phyloP scores from a whole-genome alignment of 2,888 invertebrate species.

The Drosophila pseudotakahashii region DNA sequence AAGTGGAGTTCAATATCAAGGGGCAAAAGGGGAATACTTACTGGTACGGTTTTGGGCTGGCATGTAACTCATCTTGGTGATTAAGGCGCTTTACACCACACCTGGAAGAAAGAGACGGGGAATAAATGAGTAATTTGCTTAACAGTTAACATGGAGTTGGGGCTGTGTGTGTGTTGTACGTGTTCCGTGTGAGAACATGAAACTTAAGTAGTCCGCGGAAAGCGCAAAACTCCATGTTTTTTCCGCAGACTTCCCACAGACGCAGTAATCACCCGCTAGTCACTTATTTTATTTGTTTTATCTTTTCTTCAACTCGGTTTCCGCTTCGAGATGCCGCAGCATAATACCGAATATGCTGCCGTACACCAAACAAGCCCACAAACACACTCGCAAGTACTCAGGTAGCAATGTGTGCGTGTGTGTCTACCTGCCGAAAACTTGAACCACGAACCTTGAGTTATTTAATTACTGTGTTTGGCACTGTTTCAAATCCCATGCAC shows the following conservation, averaged over 20 bases:
- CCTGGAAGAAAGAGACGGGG: constrained; percentile 82
- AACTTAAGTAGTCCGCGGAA: not conserved
- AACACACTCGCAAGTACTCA: constrained; percentile 3
- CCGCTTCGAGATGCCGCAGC: constrained; percentile 30
- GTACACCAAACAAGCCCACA: constrained; percentile 20
- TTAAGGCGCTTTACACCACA: constrained; percentile 88
- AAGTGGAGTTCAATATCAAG: not conserved
- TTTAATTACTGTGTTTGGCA: constrained; percentile 30
- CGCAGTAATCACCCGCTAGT: constrained; percentile 4
- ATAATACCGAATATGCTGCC: constrained; percentile 30
- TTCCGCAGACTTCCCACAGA: constrained; percentile 3
- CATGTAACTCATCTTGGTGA: constrained; percentile 93
- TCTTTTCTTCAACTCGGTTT: constrained; percentile 6
- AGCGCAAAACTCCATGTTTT: not conserved
- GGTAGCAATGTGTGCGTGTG: constrained; percentile 13
- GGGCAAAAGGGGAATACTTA: constrained; percentile 85
- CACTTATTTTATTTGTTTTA: constrained; percentile 3
- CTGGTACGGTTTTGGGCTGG: constrained; percentile 92
- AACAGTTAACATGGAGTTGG: constrained; percentile 16
- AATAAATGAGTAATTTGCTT: constrained; percentile 27
- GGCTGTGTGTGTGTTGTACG: not conserved
- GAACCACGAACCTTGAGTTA: constrained; percentile 34
- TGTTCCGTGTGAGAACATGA: constrained; percentile 4
- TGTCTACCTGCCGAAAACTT: constrained; percentile 33
- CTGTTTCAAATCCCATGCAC: constrained; percentile 9